Evolutionary conservation across 2,797 vertebrate genomes (phyloP).

Genomic region (Argentina silus): DNA sequence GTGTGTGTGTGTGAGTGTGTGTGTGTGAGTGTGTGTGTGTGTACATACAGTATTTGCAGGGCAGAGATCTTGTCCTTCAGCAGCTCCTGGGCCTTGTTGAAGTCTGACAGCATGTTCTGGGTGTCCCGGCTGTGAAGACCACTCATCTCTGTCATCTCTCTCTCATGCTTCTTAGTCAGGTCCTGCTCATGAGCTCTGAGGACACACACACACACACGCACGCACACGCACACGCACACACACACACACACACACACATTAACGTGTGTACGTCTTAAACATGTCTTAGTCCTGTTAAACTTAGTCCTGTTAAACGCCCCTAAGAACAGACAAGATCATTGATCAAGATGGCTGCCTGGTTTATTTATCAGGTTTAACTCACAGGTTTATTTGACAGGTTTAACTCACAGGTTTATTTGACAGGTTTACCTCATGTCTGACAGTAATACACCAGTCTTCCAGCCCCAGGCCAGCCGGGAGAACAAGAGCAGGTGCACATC

Average conservation of each 20-base stretch:
- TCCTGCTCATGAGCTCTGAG: slow-evolving; percentile 94
- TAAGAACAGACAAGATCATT: not conserved
- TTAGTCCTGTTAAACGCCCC: no score
- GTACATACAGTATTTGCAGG: slow-evolving; percentile 95
- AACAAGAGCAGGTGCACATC: no score
- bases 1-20: slow-evolving; percentile 1
- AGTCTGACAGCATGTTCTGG: slow-evolving; percentile 96
- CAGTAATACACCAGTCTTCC: no score
- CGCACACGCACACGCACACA: slow-evolving; percentile 13
- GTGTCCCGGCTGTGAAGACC: slow-evolving; percentile 91
- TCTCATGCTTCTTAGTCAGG: slow-evolving; percentile 93
- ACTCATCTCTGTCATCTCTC: slow-evolving; percentile 89
- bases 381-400: no score
- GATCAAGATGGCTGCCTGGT: no score
- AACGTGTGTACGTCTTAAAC: no score
- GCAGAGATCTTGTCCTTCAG: slow-evolving; percentile 99
- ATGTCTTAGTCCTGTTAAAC: no score
- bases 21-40: not conserved
- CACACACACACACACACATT: slow-evolving; percentile 1
- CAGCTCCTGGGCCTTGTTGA: slow-evolving; percentile 98
- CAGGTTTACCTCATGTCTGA: no score
- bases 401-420: no score
- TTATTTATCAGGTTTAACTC: no score
- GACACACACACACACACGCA: slow-evolving; percentile 7
- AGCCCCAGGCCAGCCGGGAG: no score